A percentile compares a stretch with the other conserved stretches of the same genome.
Evolutionary conservation across 2,113 vertebrate species (phyloP).

Genomic region (Gorsachius goisagi): DNA sequence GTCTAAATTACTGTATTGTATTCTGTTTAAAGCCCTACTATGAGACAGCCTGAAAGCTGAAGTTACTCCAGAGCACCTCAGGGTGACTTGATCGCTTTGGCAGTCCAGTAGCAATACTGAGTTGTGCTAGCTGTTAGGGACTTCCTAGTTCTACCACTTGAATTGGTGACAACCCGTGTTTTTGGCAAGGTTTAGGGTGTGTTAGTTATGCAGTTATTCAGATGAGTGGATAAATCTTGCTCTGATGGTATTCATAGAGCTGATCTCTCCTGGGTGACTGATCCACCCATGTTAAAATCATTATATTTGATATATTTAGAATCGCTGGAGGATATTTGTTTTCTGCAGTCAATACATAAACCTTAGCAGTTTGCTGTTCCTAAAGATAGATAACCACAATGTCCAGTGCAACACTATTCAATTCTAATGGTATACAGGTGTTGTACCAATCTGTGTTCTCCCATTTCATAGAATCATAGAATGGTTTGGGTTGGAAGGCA

Average conservation of each 20-base stretch:
- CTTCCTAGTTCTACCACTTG: neutral
- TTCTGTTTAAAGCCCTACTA: neutral
- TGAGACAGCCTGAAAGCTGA: neutral
- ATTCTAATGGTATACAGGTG: rapidly evolving
- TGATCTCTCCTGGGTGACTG: neutral
- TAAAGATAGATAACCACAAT: neutral
- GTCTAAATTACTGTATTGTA: neutral
- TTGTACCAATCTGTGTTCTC: neutral
- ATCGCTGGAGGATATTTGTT: neutral
- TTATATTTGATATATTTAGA: neutral
- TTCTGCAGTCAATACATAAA: rapidly evolving
- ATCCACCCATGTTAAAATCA: neutral
- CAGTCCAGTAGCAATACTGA: neutral
- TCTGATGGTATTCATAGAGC: neutral
- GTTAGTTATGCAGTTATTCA: neutral
- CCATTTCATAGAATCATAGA: neutral
- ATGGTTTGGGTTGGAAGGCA: too few species aligned
- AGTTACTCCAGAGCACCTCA: neutral
- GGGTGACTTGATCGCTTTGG: rapidly evolving
- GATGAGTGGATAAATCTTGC: neutral
- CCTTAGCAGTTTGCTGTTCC: neutral
- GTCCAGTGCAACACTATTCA: neutral
- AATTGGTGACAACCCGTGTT: rapidly evolving
- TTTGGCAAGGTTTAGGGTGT: neutral
- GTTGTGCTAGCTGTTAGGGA: neutral